Evolutionary conservation across 1,140 invertebrate species (phyloP).

Genomic region (Drosophila bocqueti): DNA sequence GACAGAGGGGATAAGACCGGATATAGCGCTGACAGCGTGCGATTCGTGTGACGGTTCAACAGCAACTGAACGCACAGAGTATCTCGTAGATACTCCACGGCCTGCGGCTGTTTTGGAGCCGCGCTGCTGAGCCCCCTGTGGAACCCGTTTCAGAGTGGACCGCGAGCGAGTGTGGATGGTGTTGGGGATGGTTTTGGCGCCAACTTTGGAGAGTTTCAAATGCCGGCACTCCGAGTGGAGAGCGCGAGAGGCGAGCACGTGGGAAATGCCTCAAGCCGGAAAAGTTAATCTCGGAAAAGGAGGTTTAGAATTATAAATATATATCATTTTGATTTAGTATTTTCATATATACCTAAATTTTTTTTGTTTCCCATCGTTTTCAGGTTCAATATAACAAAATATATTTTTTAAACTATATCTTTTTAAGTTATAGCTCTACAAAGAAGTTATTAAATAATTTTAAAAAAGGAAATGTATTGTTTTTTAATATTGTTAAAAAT

Average conservation of each 20-base stretch:
- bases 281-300: background rate
- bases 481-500: no score
- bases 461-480: no score
- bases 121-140: constrained; percentile 52
- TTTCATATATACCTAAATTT: background rate
- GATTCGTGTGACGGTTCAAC: constrained; percentile 63
- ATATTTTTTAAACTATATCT: background rate
- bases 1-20: constrained; percentile 7
- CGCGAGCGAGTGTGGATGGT: constrained; percentile 46
- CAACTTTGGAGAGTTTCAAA: constrained; percentile 64
- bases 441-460: background rate
- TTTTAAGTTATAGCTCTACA: no score
- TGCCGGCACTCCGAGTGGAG: constrained; percentile 48
- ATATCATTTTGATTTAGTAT: background rate
- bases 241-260: constrained; percentile 23
- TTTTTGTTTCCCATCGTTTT: background rate
- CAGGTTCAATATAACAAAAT: rapidly evolving
- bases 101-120: constrained; percentile 42
- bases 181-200: constrained; percentile 65
- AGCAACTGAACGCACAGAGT: constrained; percentile 57
- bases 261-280: background rate
- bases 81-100: constrained; percentile 10
- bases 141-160: constrained; percentile 40
- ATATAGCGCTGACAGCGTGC: constrained; percentile 53
- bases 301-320: background rate